Evolutionary conservation across 1,140 invertebrate species (phyloP), one percentile per base, ranked within the genome.

Genomic region (Rhizoglyphus robini): DNA sequence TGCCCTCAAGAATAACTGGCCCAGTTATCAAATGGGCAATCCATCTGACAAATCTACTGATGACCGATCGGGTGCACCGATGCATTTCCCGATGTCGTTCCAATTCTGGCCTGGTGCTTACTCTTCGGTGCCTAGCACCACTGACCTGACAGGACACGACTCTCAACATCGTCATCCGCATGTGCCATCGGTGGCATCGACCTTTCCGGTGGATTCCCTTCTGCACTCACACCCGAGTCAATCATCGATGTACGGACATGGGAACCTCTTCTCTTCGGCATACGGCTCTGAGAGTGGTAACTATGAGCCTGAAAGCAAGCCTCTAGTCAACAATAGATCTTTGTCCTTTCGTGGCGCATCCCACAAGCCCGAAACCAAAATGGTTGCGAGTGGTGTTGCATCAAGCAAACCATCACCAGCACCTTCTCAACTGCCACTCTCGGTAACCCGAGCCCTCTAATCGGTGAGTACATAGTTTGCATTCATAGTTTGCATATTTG

Each of bases 61-160:
- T 2, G 29, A 41, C 2, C 15, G 15, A 32, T 60, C 27, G 13
- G 8, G 27, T 60, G 23, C 25, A 46, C 3, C 58, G 23, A n/a
- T n/a, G n/a, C n/a, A n/a, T n/a, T 60, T 60, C 36, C 25, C 3
- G 36, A 41, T 15, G 27, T 60, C 58, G 23, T 60, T 60, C 36
- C 58, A 60, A 46, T 60, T 60, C 36, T 60, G 58, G 58, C 58
- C 58, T 27, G 58, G 58, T n/a, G n/a, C n/a, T 4, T 60, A 60
- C 27, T 15, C 58, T n/a, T 29, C 58, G 48, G 48, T 4, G 13
- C 13, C 48, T 25, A 20, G 15, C 8, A 23, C 48, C 23, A 23
- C 48, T 20, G n/a, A 13, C 25, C 4, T 20, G 5, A 20, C 47
- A 49, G 15, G 25, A 49, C 47, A 59, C 31, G 8, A 59, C 20